Evolutionary conservation across 2,113 vertebrate species (phyloP).

Genomic region (Oenanthe oenanthe): DNA sequence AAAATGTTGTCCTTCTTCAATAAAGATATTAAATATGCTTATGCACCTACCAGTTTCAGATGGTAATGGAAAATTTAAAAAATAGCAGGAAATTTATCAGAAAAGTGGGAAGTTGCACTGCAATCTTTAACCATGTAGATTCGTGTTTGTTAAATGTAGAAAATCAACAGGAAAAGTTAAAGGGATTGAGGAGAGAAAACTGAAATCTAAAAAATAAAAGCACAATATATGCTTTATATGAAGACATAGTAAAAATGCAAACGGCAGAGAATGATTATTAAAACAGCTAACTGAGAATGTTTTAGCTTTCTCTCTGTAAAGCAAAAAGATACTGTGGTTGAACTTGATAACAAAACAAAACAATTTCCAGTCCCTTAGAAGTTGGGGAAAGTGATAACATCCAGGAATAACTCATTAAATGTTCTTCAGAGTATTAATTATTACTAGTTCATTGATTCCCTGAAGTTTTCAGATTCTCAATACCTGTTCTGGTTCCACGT

Average conservation of each 20-base stretch:
- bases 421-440: background rate
- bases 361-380: background rate
- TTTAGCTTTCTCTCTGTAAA: background rate
- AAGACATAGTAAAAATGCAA: background rate
- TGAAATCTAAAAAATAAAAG: background rate
- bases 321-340: background rate
- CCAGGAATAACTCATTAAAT: background rate
- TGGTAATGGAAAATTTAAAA: background rate
- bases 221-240: background rate
- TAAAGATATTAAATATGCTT: background rate
- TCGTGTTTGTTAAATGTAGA: background rate
- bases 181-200: background rate
- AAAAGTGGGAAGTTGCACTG: background rate
- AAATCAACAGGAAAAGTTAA: background rate
- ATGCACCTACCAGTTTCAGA: rapidly evolving
- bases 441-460: background rate
- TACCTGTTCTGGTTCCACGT: too few species aligned
- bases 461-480: background rate
- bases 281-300: background rate
- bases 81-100: background rate
- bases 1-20: background rate
- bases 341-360: background rate
- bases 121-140: background rate
- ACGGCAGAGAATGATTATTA: background rate
- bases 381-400: background rate